phyloP scores from a whole-genome alignment of 2,888 invertebrate species.

The Calephelis perditalis region DNA sequence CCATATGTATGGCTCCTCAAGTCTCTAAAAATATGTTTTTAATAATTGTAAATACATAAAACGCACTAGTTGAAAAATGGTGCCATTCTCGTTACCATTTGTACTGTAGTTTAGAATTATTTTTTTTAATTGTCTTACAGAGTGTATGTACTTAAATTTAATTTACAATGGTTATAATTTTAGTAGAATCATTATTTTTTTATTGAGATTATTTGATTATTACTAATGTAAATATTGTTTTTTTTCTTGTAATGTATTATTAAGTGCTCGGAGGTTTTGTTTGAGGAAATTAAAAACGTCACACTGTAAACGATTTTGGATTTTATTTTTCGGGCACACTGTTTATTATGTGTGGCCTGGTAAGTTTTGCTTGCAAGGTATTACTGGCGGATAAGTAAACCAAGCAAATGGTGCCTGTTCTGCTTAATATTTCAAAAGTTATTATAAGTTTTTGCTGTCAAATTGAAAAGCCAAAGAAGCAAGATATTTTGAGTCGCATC shows the following conservation, averaged over 20 bases:
- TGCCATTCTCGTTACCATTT: conserved; percentile 72
- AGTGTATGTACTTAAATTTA: conserved; percentile 35
- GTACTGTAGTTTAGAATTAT: conserved; percentile 33
- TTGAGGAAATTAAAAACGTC: conserved; percentile 30
- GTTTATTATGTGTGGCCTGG: not conserved
- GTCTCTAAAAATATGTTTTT: conserved; percentile 1
- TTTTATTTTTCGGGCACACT: conserved; percentile 25
- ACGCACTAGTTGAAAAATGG: conserved; percentile 39
- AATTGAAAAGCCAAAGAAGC: too few species aligned
- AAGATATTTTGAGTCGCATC: too few species aligned
- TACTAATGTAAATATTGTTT: conserved; percentile 26
- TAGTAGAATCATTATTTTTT: conserved; percentile 20
- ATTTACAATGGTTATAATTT: conserved; percentile 19
- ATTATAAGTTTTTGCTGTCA: too few species aligned
- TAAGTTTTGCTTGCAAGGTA: not conserved
- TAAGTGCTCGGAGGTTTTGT: conserved; percentile 1
- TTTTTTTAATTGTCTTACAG: conserved; percentile 33
- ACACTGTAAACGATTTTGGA: conserved; percentile 30
- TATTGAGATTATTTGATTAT: conserved; percentile 25
- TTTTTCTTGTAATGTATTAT: conserved; percentile 20
- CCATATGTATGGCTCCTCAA: not conserved
- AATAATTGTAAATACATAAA: conserved; percentile 12
- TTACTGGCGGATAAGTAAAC: not conserved
- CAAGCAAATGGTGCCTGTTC: not conserved
- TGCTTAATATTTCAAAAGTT: not conserved